Evolutionary conservation across 2,888 invertebrate genomes (phyloP), one percentile per base, ranked within the genome.

Genomic region (Ectemnius continuus): DNA sequence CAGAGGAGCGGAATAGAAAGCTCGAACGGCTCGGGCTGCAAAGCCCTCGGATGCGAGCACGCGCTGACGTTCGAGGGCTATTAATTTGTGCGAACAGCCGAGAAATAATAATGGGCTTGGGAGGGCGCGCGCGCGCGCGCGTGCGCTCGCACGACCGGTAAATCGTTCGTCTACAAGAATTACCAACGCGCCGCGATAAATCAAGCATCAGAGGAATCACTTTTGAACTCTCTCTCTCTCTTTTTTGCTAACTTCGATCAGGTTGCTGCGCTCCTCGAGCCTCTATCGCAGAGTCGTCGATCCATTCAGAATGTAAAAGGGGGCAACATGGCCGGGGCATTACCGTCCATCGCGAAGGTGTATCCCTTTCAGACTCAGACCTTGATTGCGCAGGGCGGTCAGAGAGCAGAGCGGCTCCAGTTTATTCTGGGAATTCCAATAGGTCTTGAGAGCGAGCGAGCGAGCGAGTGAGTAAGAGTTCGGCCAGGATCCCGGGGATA

Each of bases 351-450:
- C 52, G 52, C n/a, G 16, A 52, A 52, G 16, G 52, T 52, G 16
- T 14, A 14, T 16, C 16, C 16, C 16, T 52, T 14, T 16, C 16
- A 14, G 14, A 52, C 52, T 16, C 16, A 16, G 52, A 52, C 52
- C 52, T 52, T 16, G 52, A 52, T 14, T 16, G 52, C 16, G 52
- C 16, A 36, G 36, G 36, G 36, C 36, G 36, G 36, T 36, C 36
- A 36, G 36, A 36, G 36, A 36, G 36, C 36, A 36, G 36, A 36
- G 52, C 16, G 16, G 52, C 52, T 52, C 52, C 52, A 52, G 52
- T 52, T 52, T 52, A 52, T 52, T 16, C 52, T 52, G 14, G 16
- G 52, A 52, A 52, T 52, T 52, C 52, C 52, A 52, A 52, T 52
- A 52, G 52, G 52, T 52, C n/a, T 52, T n/a, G 47, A 2, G 52